Conservation (phyloP, 2,113 vertebrate genomes). For the Aspidoscelis tigris region DNA sequence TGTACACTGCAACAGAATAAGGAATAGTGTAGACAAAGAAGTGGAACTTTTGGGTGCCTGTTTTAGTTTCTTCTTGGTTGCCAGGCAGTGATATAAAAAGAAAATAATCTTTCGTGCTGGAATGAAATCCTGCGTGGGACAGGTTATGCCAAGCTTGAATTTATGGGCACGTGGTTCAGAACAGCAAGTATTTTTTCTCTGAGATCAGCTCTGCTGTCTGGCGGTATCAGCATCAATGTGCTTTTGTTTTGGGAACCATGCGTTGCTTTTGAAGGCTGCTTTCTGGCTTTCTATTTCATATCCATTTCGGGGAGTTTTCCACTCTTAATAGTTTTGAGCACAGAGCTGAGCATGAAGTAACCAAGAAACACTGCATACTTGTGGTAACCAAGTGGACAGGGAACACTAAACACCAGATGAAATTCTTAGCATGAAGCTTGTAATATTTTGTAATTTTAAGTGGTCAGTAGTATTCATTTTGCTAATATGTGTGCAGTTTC, state of each 20-base stretch:
- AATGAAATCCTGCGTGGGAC: background rate
- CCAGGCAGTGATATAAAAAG: background rate
- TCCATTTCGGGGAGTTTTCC: slow-evolving; percentile 7
- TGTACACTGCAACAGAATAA: background rate
- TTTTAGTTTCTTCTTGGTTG: background rate
- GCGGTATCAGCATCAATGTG: background rate
- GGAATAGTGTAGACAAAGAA: background rate
- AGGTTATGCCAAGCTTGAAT: background rate
- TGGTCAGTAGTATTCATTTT: background rate
- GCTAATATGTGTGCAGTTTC: background rate
- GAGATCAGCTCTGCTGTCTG: background rate
- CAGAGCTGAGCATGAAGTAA: background rate
- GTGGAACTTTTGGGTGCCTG: background rate
- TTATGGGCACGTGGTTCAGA: background rate
- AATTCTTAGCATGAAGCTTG: background rate
- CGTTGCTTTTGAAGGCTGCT: background rate
- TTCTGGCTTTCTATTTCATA: background rate
- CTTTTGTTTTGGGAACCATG: background rate
- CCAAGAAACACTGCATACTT: background rate
- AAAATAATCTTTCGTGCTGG: background rate
- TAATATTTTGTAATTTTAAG: background rate
- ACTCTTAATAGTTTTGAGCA: background rate
- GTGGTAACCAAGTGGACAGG: background rate
- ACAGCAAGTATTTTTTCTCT: background rate
- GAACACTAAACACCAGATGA: background rate